These are phyloP conservation scores for Sesia apiformis DNA, from an alignment of 2,888 invertebrate genomes.

Conservation along the genomic window DNA sequence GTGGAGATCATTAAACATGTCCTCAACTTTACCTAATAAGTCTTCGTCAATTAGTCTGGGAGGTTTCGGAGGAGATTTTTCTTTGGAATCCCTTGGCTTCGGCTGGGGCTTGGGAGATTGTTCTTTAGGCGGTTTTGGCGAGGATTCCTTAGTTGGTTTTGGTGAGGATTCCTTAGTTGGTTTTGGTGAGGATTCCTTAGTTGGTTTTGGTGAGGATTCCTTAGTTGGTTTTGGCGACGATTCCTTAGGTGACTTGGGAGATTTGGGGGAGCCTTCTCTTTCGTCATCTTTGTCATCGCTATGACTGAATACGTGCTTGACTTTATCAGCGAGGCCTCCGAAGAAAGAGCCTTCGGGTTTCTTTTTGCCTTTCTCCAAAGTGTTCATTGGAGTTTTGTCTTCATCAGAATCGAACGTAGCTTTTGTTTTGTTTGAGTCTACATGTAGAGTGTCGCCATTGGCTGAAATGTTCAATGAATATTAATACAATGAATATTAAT, in stretches of 20 bases:
- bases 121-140: slow-evolving; percentile 14
- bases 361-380: slow-evolving; percentile 66
- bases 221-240: not conserved
- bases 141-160: not conserved
- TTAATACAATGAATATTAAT: not conserved
- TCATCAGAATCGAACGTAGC: slow-evolving; percentile 73
- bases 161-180: slow-evolving; percentile 2
- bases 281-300: slow-evolving; percentile 55
- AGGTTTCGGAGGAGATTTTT: slow-evolving; percentile 56
- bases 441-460: slow-evolving; percentile 59
- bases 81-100: slow-evolving; percentile 36
- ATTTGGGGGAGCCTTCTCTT: slow-evolving; percentile 6
- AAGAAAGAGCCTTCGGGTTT: slow-evolving; percentile 58
- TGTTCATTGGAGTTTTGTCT: slow-evolving; percentile 70
- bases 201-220: not conserved
- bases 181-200: slow-evolving; percentile 6
- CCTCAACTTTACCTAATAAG: slow-evolving; percentile 63
- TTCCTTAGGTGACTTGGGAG: slow-evolving; percentile 1
- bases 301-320: slow-evolving; percentile 54
- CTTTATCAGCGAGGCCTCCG: slow-evolving; percentile 57
- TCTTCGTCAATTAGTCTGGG: slow-evolving; percentile 64
- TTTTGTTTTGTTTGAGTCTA: slow-evolving; percentile 69
- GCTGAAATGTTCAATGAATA: slow-evolving; percentile 44
- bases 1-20: slow-evolving; percentile 64
- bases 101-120: slow-evolving; percentile 46